Percentiles rank a stretch among this genome's conserved stretches.
phyloP scores from a whole-genome alignment of 2,797 vertebrate genomes.

The Pseudopleuronectes americanus region DNA sequence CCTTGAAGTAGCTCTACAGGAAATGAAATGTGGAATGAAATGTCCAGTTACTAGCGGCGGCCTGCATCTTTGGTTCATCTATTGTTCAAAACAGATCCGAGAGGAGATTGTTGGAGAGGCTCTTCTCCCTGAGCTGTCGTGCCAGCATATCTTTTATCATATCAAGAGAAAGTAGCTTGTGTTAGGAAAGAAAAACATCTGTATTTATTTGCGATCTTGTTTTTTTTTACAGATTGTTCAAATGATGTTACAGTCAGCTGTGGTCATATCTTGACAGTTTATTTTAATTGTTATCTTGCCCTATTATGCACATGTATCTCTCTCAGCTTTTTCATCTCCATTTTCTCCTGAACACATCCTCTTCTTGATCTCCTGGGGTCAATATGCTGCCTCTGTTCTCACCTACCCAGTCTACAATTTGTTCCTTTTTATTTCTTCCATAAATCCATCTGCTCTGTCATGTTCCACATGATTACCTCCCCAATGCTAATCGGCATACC shows the following conservation, averaged over 20 bases:
- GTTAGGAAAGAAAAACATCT: constrained; percentile 3
- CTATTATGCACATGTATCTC: neutral
- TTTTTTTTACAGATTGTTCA: constrained; percentile 27
- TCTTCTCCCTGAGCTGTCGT: constrained; percentile 25
- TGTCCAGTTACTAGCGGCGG: constrained; percentile 56
- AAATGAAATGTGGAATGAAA: constrained; percentile 78
- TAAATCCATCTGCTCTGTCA: neutral
- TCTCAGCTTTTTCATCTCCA: neutral
- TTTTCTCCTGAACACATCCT: constrained; percentile 10
- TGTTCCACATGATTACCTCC: neutral
- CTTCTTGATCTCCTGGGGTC: neutral
- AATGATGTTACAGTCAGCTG: constrained; percentile 12
- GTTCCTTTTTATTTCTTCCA: constrained; percentile 6
- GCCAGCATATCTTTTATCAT: constrained; percentile 26
- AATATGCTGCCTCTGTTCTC: constrained; percentile 1
- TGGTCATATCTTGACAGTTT: constrained; percentile 20
- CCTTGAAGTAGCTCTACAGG: constrained; percentile 62
- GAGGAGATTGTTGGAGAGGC: constrained; percentile 38
- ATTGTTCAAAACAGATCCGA: constrained; percentile 54
- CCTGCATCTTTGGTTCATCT: constrained; percentile 44
- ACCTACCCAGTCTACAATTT: constrained; percentile 10
- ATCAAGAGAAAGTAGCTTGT: constrained; percentile 23
- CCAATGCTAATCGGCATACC: neutral
- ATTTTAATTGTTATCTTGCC: constrained; percentile 10
- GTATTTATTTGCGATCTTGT: constrained; percentile 27